Conservation (phyloP, 37 sponge, comb jelly and placozoan genomes). For the Agelas oroides region DNA sequence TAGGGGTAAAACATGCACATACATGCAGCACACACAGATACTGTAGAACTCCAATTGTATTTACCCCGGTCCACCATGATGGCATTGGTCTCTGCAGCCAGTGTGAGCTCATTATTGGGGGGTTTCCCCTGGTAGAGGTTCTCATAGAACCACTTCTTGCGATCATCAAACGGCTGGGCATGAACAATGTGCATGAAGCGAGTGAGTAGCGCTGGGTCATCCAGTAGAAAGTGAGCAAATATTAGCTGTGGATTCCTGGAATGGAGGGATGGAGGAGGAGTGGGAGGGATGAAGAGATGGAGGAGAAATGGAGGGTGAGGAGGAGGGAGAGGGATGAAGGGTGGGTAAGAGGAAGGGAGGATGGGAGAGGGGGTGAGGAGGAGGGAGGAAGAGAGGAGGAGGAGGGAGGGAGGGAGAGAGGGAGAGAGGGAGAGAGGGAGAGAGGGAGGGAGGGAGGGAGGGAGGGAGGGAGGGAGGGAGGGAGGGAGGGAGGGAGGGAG, state of each 20-base stretch:
- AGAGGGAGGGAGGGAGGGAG: background rate
- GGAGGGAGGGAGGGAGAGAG: background rate
- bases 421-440: background rate
- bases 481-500: background rate
- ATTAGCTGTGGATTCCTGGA: conserved; percentile 83
- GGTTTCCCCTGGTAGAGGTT: conserved; percentile 78
- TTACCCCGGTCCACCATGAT: conserved; percentile 85
- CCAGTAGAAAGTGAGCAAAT: conserved; percentile 90
- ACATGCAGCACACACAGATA: too few relatives aligned
- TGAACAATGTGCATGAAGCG: conserved; percentile 85
- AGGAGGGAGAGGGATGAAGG: background rate
- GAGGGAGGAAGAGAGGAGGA: too few relatives aligned
- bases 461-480: background rate
- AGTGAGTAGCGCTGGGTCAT: conserved; percentile 62
- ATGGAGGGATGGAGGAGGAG: too few relatives aligned
- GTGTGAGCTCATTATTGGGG: conserved; percentile 48
- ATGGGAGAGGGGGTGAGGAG: background rate
- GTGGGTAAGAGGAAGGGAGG: too few relatives aligned
- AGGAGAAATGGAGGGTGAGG: background rate
- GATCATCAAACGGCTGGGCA: conserved; percentile 83
- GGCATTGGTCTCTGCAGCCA: conserved; percentile 23
- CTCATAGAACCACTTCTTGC: conserved; percentile 98
- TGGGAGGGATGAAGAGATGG: background rate
- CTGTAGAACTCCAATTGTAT: background rate
- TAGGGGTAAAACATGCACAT: too few relatives aligned